Conservation (phyloP, 2,797 vertebrate species). For the Thamnophis elegans region DNA sequence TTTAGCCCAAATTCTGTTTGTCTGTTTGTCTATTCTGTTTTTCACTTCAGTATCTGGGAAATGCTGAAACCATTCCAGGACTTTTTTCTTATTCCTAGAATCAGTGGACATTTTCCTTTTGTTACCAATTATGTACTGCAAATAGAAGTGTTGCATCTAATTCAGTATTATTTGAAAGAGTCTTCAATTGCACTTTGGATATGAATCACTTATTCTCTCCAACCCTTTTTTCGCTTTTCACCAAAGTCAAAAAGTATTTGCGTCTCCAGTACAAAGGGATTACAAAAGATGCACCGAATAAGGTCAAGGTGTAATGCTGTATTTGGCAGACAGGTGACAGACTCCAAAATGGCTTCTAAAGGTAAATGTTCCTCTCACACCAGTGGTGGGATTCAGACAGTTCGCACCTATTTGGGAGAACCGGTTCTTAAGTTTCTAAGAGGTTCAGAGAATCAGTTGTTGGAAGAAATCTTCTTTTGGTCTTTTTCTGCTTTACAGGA, state of each 20-base stretch:
- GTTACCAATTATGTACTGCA: neutral
- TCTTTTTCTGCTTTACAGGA: too few species aligned
- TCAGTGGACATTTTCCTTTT: neutral
- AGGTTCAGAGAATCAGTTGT: too few species aligned
- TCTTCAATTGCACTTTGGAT: slow-evolving; percentile 4
- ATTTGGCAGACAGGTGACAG: neutral
- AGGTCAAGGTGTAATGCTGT: neutral
- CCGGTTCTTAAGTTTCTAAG: too few species aligned
- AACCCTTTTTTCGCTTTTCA: neutral
- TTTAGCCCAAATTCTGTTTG: neutral
- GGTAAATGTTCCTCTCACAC: too few species aligned
- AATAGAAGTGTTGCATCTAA: neutral
- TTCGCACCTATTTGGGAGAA: too few species aligned
- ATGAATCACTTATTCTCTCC: neutral
- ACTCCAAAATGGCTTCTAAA: too few species aligned
- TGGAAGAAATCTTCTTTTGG: too few species aligned
- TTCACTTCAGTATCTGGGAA: neutral
- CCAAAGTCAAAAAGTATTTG: slow-evolving; percentile 8
- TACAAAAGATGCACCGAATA: neutral
- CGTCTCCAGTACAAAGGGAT: neutral
- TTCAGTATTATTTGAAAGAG: neutral
- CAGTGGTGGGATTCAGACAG: too few species aligned
- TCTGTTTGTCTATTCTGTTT: neutral
- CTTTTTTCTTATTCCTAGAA: slow-evolving; percentile 26
- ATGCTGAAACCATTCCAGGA: neutral